Base-by-base conservation (phyloP, 2,888 invertebrate genomes). In the Colostygia pectinataria region DNA sequence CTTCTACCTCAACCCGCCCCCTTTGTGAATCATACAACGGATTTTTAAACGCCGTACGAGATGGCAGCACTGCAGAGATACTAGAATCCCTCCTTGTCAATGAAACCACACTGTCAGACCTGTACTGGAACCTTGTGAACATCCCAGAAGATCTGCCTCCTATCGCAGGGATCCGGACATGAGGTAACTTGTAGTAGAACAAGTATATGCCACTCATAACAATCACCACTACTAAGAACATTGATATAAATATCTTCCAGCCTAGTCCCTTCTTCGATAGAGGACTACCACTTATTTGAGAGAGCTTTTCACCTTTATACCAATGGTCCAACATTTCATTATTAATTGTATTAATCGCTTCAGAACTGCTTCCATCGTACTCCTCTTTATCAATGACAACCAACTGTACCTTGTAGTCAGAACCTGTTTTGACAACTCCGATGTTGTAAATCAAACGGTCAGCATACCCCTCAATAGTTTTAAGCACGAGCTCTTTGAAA, bases 1-100 rank as follows among this genome's bases (percentile, higher is more conserved):
- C 81, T 0, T 70, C 66, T 0, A 83, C 77, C 13, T 71, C 60
- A 7, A 81, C 83, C 53, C 83, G 74, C 52, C 77, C 81, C 62
- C 85, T 80, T 66, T 71, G 83, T 0, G 88, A 88, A 47, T 83
- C 75, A 57, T 88, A 89, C 58, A 89, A 53, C 0, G 89, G 89
- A 63, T 89, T 89, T 14, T 84, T 82, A 48, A 89, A 89, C 0
- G 84, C 81, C 0, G 81, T 77, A 23, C 73, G 66, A 2, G 59
- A 61, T 3, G 68, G 57, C 4, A 66, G 61, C 27, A 73, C 74
- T 0, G 69, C 64, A 0, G 65, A 63, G 2, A 52, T 42, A 14
- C 33, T 47, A 34, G 89, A 89, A 54, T 85, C 86, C 40, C 85
- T 73, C 41, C 88, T 65, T 0, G 88, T 83, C 54, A 89, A 60